Conservation (phyloP, 2,113 vertebrate genomes). For the Ailuropoda melanoleuca region DNA sequence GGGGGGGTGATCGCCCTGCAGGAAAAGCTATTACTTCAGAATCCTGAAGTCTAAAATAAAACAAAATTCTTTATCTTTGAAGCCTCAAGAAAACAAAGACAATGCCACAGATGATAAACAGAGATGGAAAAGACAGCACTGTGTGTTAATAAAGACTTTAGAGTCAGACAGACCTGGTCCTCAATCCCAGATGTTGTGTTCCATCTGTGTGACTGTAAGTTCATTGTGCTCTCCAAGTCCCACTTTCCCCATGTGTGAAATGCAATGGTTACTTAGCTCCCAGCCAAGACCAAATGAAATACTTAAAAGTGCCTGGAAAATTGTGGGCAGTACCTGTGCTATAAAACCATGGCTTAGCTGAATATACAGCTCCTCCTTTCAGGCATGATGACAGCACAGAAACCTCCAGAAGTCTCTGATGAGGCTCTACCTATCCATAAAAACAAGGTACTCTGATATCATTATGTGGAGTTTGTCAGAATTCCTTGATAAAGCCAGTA, state of each 20-base stretch:
- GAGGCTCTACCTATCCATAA: neutral
- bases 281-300: conserved; percentile 38
- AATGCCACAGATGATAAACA: conserved; percentile 32
- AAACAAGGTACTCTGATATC: conserved; percentile 19
- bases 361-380: neutral
- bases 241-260: conserved; percentile 32
- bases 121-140: neutral
- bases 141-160: neutral
- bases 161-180: neutral
- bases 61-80: neutral
- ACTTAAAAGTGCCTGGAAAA: conserved; percentile 2
- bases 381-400: neutral
- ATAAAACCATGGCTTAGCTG: neutral
- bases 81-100: conserved; percentile 14
- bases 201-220: neutral
- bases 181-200: neutral
- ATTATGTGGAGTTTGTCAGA: neutral
- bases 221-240: neutral
- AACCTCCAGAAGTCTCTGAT: neutral
- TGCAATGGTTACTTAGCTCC: neutral
- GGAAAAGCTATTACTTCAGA: conserved; percentile 39
- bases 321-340: neutral
- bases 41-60: conserved; percentile 42
- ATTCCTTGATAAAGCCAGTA: conserved; percentile 18
- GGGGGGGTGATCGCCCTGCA: neutral